Base-by-base conservation (phyloP, 92 coral and sea anemone genomes). In the Umimayanthus chanpuru region DNA sequence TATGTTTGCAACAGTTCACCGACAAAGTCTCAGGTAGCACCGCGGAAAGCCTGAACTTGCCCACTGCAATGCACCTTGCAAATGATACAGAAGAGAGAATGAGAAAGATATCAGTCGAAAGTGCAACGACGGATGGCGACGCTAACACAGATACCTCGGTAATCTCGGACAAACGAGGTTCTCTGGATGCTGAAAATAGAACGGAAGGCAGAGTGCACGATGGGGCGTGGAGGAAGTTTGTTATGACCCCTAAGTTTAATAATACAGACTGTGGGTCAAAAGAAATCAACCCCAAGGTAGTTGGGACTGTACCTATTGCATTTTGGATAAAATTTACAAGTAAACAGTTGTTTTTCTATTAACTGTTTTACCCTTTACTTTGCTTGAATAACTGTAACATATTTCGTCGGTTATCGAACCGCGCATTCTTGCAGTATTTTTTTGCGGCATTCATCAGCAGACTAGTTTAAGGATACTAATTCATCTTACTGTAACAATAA, bases 211-310 rank as follows among this genome's bases (percentile, higher is more conserved):
- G 47, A 39, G 11, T 12, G 28, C 40, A 38, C 1, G 72, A 81
- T 21, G 72, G 76, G 36, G 55, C 47, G 1, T 64, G 86, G 86
- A 81, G 76, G 56, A 68, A 66, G 86, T 81, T 81, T 65, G 76
- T 81, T 81, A 65, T 81, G 76, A 23, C 43, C 28, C 72, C 55
- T 65, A 76, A 65, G 49, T 29, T 3, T 30, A 30, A 36, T 61
- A 64, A 36, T 61, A 64, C 29, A 23, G 29, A 81, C 30, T 23
- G 3, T 18, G 7, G 8, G 86, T 25, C 75, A 6, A 39, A 39
- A n/a, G 21, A 21, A 44, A 40, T 3, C 36, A 44, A 64, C 36
- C 21, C 58, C 18, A 65, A 39, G 86, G 86, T 80, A 80, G 68
- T 21, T 61, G 68, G 68, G 4, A 61, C 68, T 61, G 26, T 61